phyloP scores from a whole-genome alignment of 2,797 vertebrate genomes.

The Chelon labrosus region DNA sequence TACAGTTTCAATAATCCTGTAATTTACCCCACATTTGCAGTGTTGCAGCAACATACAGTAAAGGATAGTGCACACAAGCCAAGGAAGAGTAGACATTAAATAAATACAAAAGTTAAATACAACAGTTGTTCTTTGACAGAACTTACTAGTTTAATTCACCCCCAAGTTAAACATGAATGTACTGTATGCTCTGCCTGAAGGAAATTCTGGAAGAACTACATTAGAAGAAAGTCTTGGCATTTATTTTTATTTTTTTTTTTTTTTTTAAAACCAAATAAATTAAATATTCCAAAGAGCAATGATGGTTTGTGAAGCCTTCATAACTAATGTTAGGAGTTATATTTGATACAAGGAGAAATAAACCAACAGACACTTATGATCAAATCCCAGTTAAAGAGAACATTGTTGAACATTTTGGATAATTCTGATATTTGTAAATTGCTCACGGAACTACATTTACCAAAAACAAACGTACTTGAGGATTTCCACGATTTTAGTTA shows the following conservation, averaged over 20 bases:
- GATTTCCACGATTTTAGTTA: conserved; percentile 24
- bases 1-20: no score
- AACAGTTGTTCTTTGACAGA: no score
- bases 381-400: conserved; percentile 7
- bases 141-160: no score
- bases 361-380: conserved; percentile 7
- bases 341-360: not conserved
- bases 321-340: not conserved
- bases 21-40: no score
- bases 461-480: not conserved
- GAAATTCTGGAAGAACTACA: not conserved
- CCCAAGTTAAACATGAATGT: not conserved
- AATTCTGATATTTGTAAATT: conserved; percentile 23
- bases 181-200: not conserved
- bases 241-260: no score
- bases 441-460: not conserved
- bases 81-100: no score
- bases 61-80: no score
- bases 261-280: not conserved
- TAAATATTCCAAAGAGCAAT: not conserved
- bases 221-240: no score
- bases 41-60: not conserved
- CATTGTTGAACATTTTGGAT: conserved; percentile 25
- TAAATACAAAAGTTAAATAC: no score
- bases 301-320: not conserved